Evolutionary conservation across 92 coral and sea anemone species (phyloP), one percentile per base, ranked within the genome.

Genomic region (Pocillopora meandrina): DNA sequence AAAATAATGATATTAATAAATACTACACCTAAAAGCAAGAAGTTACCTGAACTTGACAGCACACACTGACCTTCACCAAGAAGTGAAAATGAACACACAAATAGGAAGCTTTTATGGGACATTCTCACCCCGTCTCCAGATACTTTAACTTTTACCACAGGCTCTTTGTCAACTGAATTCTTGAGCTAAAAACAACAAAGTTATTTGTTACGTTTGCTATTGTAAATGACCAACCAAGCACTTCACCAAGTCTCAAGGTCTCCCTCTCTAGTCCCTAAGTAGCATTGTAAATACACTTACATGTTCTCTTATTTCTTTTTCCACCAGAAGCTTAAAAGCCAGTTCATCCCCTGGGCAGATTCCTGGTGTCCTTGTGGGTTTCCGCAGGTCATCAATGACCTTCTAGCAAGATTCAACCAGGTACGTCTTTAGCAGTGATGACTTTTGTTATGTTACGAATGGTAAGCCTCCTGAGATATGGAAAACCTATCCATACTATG

Each of bases 1-100:
- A n/a, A 65, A 19, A 18, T n/a, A 65, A n/a, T 7, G 6, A 20
- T 65, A 8, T 15, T 65, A n/a, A 35, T 65, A 65, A 31, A 19
- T 10, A n/a, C 23, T 65, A 19, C 10, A 57, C 11, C 11, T 57
- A 9, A 57, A 57, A 57, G 61, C 26, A 26, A 26, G 26, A 57
- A 57, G 10, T 57, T 57, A 57, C 61, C 86, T 82, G 86, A 82
- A 61, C 86, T 82, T 82, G 77, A 82, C 26, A 26, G 26, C 26
- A 26, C 26, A 26, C 26, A 26, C 26, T 26, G 26, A 26, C 26
- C 26, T 26, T 72, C 79, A 2, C 72, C 77, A 12, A 71, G 18
- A 26, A 71, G 31, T 42, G 86, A 58, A 58, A 82, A 82, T 20
- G 86, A 82, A 23, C 58, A 82, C n/a, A 82, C 71, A 58, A 82